A percentile compares a stretch with the other conserved stretches of the same genome.
These are phyloP conservation scores for Parthenolecanium corni DNA, from an alignment of 2,888 invertebrate genomes.

Conservation along the genomic window DNA sequence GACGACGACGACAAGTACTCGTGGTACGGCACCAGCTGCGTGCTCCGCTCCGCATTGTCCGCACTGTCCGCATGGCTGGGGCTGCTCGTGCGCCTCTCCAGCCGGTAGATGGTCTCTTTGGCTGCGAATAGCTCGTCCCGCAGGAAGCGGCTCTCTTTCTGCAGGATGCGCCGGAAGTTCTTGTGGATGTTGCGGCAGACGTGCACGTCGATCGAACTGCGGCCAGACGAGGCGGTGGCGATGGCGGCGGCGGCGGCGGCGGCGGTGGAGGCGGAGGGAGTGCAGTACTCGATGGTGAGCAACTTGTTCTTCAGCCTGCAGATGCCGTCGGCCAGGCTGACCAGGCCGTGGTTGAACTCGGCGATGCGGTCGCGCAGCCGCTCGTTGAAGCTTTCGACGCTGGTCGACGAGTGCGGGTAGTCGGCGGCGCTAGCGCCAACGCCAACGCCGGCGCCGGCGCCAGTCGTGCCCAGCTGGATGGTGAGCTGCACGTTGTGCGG, in stretches of 20 bases:
- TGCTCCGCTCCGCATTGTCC: background rate
- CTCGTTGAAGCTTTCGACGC: background rate
- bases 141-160: conserved; percentile 15
- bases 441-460: background rate
- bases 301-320: conserved; percentile 6
- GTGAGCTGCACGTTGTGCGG: background rate
- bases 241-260: no score
- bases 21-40: background rate
- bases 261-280: background rate
- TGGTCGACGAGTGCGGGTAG: background rate
- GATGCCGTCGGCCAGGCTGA: background rate
- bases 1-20: background rate
- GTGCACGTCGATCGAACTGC: background rate
- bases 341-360: conserved; percentile 3
- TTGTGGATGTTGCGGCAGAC: conserved; percentile 6
- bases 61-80: background rate
- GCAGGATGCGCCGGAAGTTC: conserved; percentile 12
- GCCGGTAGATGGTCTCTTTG: background rate
- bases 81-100: background rate
- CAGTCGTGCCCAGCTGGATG: background rate
- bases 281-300: background rate
- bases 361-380: background rate
- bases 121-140: conserved; percentile 18
- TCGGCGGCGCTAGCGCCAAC: background rate
- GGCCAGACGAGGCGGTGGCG: no score